Base-by-base conservation (phyloP, 2,113 vertebrate genomes). In the Cinclus mexicanus region DNA sequence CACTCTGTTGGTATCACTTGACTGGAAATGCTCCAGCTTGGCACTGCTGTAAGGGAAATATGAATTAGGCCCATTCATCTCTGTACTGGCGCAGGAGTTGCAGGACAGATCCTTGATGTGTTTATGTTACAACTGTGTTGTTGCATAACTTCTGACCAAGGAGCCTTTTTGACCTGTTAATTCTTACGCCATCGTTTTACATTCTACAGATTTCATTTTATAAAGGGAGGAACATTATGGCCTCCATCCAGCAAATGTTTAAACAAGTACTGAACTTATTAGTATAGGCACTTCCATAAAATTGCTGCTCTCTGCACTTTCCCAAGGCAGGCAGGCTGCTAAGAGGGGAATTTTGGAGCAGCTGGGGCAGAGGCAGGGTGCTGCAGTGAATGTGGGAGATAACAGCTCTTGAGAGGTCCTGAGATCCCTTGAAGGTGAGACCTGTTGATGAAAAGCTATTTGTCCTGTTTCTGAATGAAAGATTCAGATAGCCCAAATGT, bases 1-100 rank as follows among this genome's bases (percentile, higher is more conserved):
- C 71, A 80, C 60, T 92, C 55, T 74, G 56, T 67, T 94, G 88
- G 88, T 95, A 92, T 96, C 68, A 57, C 88, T 92, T 83, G 25
- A 23, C 83, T 96, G 93, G 92, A 95, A 88, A 63, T 42, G 47
- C 35, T 94, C 94, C 94, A 87, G 88, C 74, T 96, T 96, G 92
- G 95, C 95, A 89, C 37, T 21, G 69, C 72, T 86, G 33, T 70
- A 82, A 90, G 93, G 76, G 88, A 96, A 96, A 96, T 93, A 88
- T 82, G 93, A 96, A 92, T 92, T 93, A 78, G 69, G 29, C 9
- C 47, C 90, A 92, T 92, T 97, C 88, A 86, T 91, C 53, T 90
- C 80, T 49, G 47, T 24, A 15, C n/a, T 93, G 92, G 85, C 1
- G 0, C 29, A 57, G 46, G 20, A 47, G 6, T 63, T 49, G 52